Percentiles rank a stretch among this genome's conserved stretches.
These are phyloP conservation scores for Ramphastos sulfuratus DNA, from an alignment of 2,113 vertebrate species.

Conservation along the genomic window DNA sequence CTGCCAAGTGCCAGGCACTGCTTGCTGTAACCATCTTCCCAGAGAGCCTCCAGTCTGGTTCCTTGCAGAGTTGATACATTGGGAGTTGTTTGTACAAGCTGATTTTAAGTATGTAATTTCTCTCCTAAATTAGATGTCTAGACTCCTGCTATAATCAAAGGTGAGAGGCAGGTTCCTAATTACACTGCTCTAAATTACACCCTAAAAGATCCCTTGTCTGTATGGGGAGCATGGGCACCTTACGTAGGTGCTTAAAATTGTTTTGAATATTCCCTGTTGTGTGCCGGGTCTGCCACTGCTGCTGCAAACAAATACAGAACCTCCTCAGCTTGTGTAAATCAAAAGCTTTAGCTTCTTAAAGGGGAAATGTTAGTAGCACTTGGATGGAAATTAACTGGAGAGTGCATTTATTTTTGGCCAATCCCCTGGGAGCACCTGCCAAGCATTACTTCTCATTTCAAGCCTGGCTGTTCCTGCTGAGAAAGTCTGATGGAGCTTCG, in stretches of 20 bases:
- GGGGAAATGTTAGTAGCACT: constrained; percentile 13
- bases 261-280: not conserved
- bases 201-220: not conserved
- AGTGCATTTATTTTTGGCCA: constrained; percentile 44
- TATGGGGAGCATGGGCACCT: not conserved
- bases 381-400: constrained; percentile 6
- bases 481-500: constrained; percentile 26
- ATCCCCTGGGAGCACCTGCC: constrained; percentile 15
- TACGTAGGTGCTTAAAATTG: not conserved
- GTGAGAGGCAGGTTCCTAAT: constrained; percentile 27
- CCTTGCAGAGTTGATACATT: not conserved
- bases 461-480: constrained; percentile 39
- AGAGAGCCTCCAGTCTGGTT: not conserved
- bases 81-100: not conserved
- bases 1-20: not conserved
- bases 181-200: not conserved
- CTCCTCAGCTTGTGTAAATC: not conserved
- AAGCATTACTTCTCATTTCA: constrained; percentile 30
- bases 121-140: constrained; percentile 26
- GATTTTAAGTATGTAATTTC: not conserved
- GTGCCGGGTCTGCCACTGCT: not conserved
- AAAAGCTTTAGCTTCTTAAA: not conserved
- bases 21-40: not conserved
- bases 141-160: constrained; percentile 30
- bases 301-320: not conserved